These are phyloP conservation scores for Pelobates cultripes DNA, from an alignment of 2,797 vertebrate genomes.

Conservation along the genomic window DNA sequence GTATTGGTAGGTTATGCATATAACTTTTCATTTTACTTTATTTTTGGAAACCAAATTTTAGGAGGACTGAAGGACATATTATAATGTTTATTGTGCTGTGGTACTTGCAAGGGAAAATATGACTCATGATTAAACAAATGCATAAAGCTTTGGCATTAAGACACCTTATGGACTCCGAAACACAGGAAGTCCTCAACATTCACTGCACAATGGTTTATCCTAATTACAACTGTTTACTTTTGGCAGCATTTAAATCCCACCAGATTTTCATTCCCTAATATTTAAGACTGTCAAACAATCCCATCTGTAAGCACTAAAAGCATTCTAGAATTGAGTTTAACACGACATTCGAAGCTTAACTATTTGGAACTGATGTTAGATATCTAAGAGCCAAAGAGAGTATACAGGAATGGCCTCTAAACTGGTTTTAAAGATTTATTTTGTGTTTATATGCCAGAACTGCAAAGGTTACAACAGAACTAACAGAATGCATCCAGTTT, in stretches of 20 bases:
- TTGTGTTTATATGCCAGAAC: background rate
- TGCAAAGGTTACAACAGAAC: constrained; percentile 58
- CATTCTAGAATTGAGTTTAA: constrained; percentile 63
- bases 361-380: constrained; percentile 58
- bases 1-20: too few relatives aligned
- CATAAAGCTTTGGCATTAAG: constrained; percentile 41
- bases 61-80: background rate
- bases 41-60: background rate
- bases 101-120: constrained; percentile 28
- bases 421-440: background rate
- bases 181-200: constrained; percentile 53
- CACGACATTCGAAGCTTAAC: constrained; percentile 60
- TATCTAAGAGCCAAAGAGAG: constrained; percentile 40
- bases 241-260: constrained; percentile 67
- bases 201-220: constrained; percentile 56
- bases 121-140: constrained; percentile 46
- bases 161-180: constrained; percentile 48
- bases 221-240: constrained; percentile 67
- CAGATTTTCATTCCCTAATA: constrained; percentile 70
- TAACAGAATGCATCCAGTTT: constrained; percentile 50
- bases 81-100: constrained; percentile 1
- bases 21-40: background rate
- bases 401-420: background rate
- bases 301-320: constrained; percentile 73
- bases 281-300: constrained; percentile 71